Evolutionary conservation across 2,797 vertebrate species (phyloP).

Genomic region (Lutjanus argentimaculatus): DNA sequence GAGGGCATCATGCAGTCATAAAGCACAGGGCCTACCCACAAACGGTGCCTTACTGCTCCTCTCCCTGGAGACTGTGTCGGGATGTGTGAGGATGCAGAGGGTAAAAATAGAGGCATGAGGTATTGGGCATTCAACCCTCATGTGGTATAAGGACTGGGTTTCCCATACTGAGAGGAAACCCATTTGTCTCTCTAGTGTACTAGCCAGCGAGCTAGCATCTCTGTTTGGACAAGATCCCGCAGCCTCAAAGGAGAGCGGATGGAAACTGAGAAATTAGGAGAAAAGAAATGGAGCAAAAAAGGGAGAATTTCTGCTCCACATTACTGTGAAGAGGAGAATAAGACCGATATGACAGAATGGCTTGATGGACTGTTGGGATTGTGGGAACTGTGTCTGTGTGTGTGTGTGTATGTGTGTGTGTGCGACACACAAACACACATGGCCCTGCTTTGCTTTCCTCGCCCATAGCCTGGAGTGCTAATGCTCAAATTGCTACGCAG

Average conservation of each 20-base stretch:
- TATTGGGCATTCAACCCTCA: conserved; percentile 51
- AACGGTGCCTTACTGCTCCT: conserved; percentile 36
- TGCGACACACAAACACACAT: conserved; percentile 29
- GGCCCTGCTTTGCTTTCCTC: conserved; percentile 21
- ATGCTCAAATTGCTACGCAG: conserved; percentile 56
- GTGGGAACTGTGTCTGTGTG: conserved; percentile 10
- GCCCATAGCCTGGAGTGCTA: conserved; percentile 37
- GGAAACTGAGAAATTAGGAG: conserved; percentile 32
- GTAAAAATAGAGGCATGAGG: conserved; percentile 73
- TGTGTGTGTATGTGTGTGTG: not conserved
- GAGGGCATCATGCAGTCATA: conserved; percentile 52
- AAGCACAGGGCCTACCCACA: conserved; percentile 4
- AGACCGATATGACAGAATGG: conserved; percentile 39
- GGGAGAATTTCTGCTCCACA: conserved; percentile 38
- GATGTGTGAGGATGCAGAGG: conserved; percentile 45
- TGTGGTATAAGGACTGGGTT: conserved; percentile 63
- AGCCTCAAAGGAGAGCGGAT: conserved; percentile 41
- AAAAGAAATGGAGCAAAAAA: conserved; percentile 20
- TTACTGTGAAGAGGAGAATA: conserved; percentile 48
- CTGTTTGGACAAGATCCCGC: conserved; percentile 55
- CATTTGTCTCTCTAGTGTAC: conserved; percentile 59
- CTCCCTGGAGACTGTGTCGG: conserved; percentile 53
- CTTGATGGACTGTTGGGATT: conserved; percentile 37
- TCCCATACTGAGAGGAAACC: conserved; percentile 53
- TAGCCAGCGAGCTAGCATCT: conserved; percentile 52